Percentiles rank a stretch among this genome's conserved stretches.
Conservation (phyloP, 2,888 invertebrate species). For the Cantharis nigra region DNA sequence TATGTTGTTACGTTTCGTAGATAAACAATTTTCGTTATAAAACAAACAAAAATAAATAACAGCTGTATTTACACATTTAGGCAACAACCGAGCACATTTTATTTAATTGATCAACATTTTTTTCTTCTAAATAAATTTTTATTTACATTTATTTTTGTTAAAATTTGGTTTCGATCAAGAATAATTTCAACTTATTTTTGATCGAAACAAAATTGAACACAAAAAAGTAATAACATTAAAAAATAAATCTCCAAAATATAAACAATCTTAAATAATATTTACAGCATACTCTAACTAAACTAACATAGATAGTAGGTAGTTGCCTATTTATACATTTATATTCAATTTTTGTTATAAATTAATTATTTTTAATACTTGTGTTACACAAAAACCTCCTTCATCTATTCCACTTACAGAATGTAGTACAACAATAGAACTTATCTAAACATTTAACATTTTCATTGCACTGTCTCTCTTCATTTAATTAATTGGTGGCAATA, state of each 20-base stretch:
- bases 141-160: conserved; percentile 1
- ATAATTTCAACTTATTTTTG: not conserved
- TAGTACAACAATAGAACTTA: conserved; percentile 25
- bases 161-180: not conserved
- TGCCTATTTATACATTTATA: not conserved
- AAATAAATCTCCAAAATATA: conserved; percentile 49
- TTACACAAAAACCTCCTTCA: not conserved
- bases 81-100: conserved; percentile 8
- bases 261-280: conserved; percentile 33
- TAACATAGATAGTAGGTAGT: conserved; percentile 2
- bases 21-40: not conserved
- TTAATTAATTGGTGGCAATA: not conserved
- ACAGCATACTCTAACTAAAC: conserved; percentile 1
- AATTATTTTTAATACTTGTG: not conserved
- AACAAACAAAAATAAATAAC: not conserved
- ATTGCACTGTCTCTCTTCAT: conserved; percentile 18
- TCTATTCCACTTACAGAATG: conserved; percentile 10
- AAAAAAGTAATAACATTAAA: conserved; percentile 35
- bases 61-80: not conserved
- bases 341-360: not conserved
- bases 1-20: not conserved
- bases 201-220: conserved; percentile 1
- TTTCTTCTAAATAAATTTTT: conserved; percentile 16
- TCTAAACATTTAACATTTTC: conserved; percentile 9
- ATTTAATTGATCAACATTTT: conserved; percentile 19